Conservation (phyloP, 2,113 vertebrate species). For the Callaeas wilsoni region DNA sequence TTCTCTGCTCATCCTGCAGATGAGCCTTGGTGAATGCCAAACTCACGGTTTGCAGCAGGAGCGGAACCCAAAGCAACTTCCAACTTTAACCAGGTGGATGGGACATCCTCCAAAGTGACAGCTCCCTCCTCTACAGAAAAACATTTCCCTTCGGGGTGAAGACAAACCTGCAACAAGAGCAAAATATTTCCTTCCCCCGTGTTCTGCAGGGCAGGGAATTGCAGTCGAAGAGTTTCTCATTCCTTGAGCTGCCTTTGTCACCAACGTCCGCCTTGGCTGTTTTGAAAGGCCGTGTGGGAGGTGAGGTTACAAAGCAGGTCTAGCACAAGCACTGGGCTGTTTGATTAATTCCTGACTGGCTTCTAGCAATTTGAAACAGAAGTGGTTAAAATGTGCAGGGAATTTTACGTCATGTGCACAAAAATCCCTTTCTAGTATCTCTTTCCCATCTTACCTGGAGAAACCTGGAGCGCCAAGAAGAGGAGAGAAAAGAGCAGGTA, state of each 20-base stretch:
- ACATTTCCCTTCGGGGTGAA: neutral
- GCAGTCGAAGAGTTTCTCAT: rapidly evolving
- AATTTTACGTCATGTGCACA: neutral
- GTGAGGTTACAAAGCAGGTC: neutral
- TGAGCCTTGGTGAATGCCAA: neutral
- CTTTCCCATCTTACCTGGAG: slow-evolving; percentile 36
- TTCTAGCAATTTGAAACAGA: neutral
- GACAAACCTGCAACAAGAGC: slow-evolving; percentile 5
- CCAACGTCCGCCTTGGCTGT: rapidly evolving
- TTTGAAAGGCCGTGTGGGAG: neutral
- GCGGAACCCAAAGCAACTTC: neutral
- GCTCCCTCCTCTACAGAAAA: neutral
- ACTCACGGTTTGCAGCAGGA: slow-evolving; percentile 34
- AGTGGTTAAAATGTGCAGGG: neutral
- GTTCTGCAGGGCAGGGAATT: neutral
- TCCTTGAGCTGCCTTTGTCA: neutral
- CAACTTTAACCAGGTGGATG: neutral
- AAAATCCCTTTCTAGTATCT: neutral
- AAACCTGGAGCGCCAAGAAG: neutral
- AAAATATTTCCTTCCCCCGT: neutral
- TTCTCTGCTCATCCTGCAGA: neutral
- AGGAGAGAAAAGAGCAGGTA: slow-evolving; percentile 43
- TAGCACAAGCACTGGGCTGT: neutral
- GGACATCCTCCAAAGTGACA: slow-evolving; percentile 13
- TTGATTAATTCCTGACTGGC: neutral